Evolutionary conservation across 2,797 vertebrate genomes (phyloP).

Genomic region (Lindbergichthys nudifrons): DNA sequence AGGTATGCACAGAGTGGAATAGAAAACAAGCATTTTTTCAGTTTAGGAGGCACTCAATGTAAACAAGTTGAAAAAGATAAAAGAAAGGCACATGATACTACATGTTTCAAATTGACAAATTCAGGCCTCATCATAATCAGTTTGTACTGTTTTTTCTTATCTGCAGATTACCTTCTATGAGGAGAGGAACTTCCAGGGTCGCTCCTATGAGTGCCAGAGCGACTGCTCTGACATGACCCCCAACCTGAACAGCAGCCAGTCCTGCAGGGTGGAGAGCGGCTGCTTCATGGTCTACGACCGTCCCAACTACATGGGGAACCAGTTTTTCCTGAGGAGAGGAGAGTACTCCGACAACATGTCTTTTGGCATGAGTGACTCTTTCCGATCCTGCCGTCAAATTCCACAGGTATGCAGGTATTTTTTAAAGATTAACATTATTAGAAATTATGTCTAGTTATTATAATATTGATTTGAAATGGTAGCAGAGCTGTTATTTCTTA

Average conservation of each 20-base stretch:
- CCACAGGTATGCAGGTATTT: constrained; percentile 66
- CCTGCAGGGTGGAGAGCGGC: constrained; percentile 78
- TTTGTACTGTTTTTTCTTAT: constrained; percentile 9
- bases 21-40: constrained; percentile 13
- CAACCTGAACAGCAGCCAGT: constrained; percentile 64
- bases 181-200: constrained; percentile 81
- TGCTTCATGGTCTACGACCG: constrained; percentile 78
- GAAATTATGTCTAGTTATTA: neutral
- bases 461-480: neutral
- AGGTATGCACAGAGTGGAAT: constrained; percentile 65
- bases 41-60: neutral
- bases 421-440: neutral
- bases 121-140: neutral
- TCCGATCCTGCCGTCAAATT: constrained; percentile 80
- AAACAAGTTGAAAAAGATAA: neutral
- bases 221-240: constrained; percentile 79
- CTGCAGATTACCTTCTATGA: constrained; percentile 80
- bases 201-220: constrained; percentile 76
- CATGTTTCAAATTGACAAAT: neutral
- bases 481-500: neutral
- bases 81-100: neutral
- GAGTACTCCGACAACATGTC: constrained; percentile 73
- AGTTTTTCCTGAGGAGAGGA: constrained; percentile 71
- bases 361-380: constrained; percentile 77
- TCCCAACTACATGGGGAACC: constrained; percentile 74